Conservation (phyloP, 2,113 vertebrate species). For the Perca flavescens region DNA sequence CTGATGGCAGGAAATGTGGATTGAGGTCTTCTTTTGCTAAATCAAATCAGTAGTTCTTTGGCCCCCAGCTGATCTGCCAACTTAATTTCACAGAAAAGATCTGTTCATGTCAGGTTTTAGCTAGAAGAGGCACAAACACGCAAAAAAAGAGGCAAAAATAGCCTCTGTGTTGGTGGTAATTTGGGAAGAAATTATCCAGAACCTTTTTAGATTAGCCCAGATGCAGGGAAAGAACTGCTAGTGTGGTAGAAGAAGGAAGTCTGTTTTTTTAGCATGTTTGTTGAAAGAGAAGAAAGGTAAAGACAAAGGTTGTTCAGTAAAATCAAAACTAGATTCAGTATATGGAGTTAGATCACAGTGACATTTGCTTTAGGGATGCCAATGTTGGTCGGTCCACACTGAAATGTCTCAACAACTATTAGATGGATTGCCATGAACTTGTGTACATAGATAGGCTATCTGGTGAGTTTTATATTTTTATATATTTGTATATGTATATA, state of each 20-base stretch:
- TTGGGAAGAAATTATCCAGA: neutral
- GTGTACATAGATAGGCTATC: too few species aligned
- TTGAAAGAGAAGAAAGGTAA: neutral
- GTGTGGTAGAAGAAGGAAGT: neutral
- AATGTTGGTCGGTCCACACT: neutral
- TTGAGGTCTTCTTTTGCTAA: neutral
- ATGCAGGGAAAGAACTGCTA: neutral
- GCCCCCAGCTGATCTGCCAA: neutral
- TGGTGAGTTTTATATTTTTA: too few species aligned
- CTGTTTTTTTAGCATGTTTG: neutral
- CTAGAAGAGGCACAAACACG: neutral
- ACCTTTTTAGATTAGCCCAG: neutral
- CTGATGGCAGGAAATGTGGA: conserved; percentile 12
- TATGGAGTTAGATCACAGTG: neutral
- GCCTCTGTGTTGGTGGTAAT: neutral
- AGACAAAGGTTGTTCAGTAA: neutral
- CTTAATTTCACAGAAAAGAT: conserved; percentile 8
- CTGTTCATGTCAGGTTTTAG: neutral
- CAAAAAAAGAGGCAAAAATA: neutral
- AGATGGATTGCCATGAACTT: neutral
- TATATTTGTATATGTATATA: too few species aligned
- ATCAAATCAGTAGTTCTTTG: conserved; percentile 37
- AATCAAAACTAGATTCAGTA: too few species aligned
- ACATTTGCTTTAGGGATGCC: neutral
- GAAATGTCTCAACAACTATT: neutral